Conservation (phyloP, 2,797 vertebrate genomes). For the Hyperoplus immaculatus region DNA sequence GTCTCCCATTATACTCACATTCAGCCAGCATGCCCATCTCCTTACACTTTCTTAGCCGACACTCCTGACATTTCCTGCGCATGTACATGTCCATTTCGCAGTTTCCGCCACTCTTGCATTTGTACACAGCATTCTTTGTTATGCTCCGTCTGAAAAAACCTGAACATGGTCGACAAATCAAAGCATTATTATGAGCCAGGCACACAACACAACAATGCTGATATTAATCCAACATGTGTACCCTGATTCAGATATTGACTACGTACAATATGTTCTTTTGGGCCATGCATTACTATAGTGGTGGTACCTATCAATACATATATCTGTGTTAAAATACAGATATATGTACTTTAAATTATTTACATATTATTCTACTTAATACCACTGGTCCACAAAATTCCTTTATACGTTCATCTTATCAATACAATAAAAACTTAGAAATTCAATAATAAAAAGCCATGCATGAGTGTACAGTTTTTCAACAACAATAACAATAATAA, state of each 20-base stretch:
- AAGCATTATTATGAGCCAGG: not conserved
- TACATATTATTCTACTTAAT: not conserved
- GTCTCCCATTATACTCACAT: slow-evolving; percentile 88
- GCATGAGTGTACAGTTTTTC: not conserved
- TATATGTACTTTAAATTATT: not conserved
- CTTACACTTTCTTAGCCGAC: slow-evolving; percentile 96
- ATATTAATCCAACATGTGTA: not conserved
- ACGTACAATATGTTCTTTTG: not conserved
- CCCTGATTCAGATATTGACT: not conserved
- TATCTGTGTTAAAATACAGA: not conserved
- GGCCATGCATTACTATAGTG: not conserved
- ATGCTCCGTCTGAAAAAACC: slow-evolving; percentile 99
- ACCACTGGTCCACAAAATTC: not conserved
- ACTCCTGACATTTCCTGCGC: slow-evolving; percentile 98
- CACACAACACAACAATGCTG: not conserved
- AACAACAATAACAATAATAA: not conserved
- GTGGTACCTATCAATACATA: not conserved
- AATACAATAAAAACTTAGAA: not conserved
- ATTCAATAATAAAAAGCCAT: not conserved
- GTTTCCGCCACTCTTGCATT: slow-evolving; percentile 97
- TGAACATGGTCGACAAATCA: slow-evolving; percentile 59
- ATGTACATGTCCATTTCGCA: slow-evolving; percentile 99
- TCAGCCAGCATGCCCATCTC: slow-evolving; percentile 99
- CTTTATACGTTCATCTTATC: not conserved
- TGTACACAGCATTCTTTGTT: slow-evolving; percentile 98